Evolutionary conservation across 2,113 vertebrate genomes (phyloP).

Genomic region (Boulengeromyrus knoepffleri): DNA sequence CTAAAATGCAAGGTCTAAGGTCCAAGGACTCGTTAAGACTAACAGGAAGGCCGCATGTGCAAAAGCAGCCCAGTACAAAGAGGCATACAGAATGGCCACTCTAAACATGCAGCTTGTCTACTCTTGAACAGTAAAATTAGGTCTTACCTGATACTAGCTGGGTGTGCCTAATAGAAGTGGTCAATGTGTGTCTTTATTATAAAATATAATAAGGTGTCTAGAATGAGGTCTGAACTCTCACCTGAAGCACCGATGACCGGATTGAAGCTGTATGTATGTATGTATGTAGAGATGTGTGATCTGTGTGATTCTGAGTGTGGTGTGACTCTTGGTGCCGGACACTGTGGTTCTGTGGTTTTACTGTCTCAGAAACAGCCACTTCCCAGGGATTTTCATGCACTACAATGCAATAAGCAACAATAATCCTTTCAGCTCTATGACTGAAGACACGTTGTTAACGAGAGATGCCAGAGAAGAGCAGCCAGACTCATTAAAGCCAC

Average conservation of each 20-base stretch:
- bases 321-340: not conserved
- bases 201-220: not conserved
- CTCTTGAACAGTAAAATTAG: not conserved
- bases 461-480: not conserved
- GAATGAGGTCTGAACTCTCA: not conserved
- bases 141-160: not conserved
- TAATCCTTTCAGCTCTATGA: not conserved
- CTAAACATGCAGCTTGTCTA: not conserved
- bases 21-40: not conserved
- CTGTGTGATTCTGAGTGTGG: not conserved
- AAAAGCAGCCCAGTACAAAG: not conserved
- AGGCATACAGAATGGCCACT: not conserved
- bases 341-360: not conserved
- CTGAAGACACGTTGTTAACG: not conserved
- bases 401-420: not conserved
- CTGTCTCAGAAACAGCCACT: not conserved
- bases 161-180: not conserved
- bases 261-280: not conserved
- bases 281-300: not conserved
- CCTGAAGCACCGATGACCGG: not conserved
- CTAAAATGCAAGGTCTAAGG: not conserved
- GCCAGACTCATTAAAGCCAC: not conserved
- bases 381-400: not conserved
- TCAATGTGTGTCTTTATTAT: not conserved
- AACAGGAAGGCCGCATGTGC: not conserved